phyloP scores from a whole-genome alignment of 1,140 invertebrate genomes.

The Plodia interpunctella region DNA sequence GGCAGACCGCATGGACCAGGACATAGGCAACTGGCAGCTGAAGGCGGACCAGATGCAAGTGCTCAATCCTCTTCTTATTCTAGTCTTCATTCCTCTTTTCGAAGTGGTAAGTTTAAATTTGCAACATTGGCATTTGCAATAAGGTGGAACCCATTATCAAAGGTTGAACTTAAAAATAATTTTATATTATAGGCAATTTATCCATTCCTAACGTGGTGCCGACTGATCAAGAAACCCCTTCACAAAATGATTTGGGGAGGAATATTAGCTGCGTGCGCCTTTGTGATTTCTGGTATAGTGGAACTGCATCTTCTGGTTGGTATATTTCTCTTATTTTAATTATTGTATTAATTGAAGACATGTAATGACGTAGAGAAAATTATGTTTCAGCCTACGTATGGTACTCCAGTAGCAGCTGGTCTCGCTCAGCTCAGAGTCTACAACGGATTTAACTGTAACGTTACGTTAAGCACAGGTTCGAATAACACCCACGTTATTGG shows the following conservation, averaged over 20 bases:
- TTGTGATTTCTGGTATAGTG: constrained; percentile 91
- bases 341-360: too few species aligned
- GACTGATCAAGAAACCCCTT: constrained; percentile 88
- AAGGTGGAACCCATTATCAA: too few species aligned
- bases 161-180: neutral
- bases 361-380: too few species aligned
- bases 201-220: constrained; percentile 88
- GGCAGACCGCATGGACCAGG: constrained; percentile 84
- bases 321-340: neutral
- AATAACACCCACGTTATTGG: constrained; percentile 27
- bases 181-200: constrained; percentile 81
- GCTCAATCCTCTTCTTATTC: constrained; percentile 87
- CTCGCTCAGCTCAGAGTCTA: constrained; percentile 61
- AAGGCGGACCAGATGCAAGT: constrained; percentile 90
- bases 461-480: constrained; percentile 35
- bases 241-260: constrained; percentile 91
- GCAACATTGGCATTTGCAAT: neutral
- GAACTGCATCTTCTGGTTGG: constrained; percentile 87
- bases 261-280: constrained; percentile 88
- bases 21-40: constrained; percentile 78
- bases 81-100: constrained; percentile 88
- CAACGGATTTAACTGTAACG: constrained; percentile 61
- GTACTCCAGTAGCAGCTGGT: constrained; percentile 57
- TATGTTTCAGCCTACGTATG: constrained; percentile 63
- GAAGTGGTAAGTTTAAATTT: constrained; percentile 75